Base-by-base conservation (phyloP, 1,140 invertebrate species). In the Bombyx mori region DNA sequence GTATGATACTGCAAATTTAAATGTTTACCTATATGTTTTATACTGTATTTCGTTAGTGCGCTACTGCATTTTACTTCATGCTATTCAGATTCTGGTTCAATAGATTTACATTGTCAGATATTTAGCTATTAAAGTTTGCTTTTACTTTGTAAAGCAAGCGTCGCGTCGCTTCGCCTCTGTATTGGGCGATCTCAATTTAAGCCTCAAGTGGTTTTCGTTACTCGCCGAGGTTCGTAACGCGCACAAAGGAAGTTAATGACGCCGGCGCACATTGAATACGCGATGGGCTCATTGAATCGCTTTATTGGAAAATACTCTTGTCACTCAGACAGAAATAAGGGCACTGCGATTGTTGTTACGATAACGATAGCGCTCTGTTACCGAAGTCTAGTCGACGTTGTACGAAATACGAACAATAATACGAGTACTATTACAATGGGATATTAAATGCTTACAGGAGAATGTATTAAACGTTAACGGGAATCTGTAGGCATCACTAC, bases 161-260 rank as follows among this genome's bases (percentile, higher is more conserved):
- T 26, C 50, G 26, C 57, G 50, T 57, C 52, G 62, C 18, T 22
- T 44, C 42, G 35, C 55, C 52, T 56, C 49, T 62, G 53, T 72
- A 66, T 70, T 61, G 58, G 62, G 62, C 63, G 73, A 71, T 77
- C 71, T 77, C 68, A 72, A 79, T 77, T 76, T 73, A 78, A 72
- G 60, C 65, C 60, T 68, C 69, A 63, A 77, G 71, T 67, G 73
- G 71, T 77, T 74, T 80, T 73, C 69, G 66, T 70, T 73, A 71
- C 63, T 81, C 70, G 75, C 65, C 64, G 65, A 66, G 63, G 68
- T 54, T 71, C 63, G 54, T 67, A 62, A 61, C 54, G 45, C 61
- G 55, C 66, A 77, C 75, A 77, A 78, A 78, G 74, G 68, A 65
- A 77, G 71, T 70, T 76, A 80, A 80, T 79, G 71, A 79, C 60